Evolutionary conservation across 2,888 invertebrate species (phyloP).

Genomic region (Caenorhabditis drosophilae): DNA sequence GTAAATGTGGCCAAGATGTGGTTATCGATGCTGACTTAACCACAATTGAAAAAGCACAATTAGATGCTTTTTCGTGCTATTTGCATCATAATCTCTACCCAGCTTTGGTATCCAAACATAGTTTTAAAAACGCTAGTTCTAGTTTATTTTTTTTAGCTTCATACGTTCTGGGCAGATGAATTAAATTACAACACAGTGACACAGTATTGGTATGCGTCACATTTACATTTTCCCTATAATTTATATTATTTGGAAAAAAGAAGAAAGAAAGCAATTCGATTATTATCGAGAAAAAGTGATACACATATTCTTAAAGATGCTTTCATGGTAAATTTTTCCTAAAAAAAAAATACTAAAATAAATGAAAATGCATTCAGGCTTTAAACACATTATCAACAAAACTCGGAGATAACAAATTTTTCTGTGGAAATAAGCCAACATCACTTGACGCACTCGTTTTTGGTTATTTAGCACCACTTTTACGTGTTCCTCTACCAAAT

Average conservation of each 20-base stretch:
- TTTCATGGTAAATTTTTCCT: conserved; percentile 49
- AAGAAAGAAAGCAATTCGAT: conserved; percentile 44
- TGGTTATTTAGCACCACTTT: conserved; percentile 84
- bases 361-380: conserved; percentile 75
- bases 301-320: conserved; percentile 71
- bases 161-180: conserved; percentile 81
- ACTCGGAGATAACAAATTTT: conserved; percentile 83
- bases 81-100: conserved; percentile 83
- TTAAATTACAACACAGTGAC: conserved; percentile 82
- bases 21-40: conserved; percentile 73
- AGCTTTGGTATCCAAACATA: conserved; percentile 77
- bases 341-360: no score
- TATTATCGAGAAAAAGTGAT: conserved; percentile 27
- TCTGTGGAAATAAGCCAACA: conserved; percentile 78
- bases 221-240: conserved; percentile 84
- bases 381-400: conserved; percentile 80
- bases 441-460: conserved; percentile 87
- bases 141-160: conserved; percentile 69
- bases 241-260: conserved; percentile 74
- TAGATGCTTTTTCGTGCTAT: conserved; percentile 80
- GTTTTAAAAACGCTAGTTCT: conserved; percentile 1
- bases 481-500: conserved; percentile 83
- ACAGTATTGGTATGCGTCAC: conserved; percentile 82
- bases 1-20: conserved; percentile 60
- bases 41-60: conserved; percentile 78